phyloP scores from a whole-genome alignment of 35 echinoderm and acorn worm species.

The Apostichopus parvimensis region DNA sequence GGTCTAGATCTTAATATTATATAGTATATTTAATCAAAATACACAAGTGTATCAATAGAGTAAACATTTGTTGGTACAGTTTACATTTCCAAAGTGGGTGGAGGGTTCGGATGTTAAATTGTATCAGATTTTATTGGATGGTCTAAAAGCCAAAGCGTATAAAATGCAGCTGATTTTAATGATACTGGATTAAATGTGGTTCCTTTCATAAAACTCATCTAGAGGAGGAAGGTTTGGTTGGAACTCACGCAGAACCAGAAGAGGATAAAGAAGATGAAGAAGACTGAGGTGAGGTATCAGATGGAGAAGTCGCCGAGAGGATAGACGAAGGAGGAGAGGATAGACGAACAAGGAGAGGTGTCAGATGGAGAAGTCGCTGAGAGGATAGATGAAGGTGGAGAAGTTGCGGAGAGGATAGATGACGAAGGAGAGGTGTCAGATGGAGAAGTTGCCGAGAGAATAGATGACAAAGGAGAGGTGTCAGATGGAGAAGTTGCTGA shows the following conservation, averaged over 20 bases:
- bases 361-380: background rate
- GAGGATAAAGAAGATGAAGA: slow-evolving; percentile 18
- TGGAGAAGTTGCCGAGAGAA: background rate
- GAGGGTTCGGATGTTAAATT: too few species aligned
- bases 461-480: background rate
- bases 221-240: slow-evolving; percentile 18
- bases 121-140: too few species aligned
- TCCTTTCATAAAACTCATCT: background rate
- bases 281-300: background rate
- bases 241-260: background rate
- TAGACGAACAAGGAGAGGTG: slow-evolving; percentile 36
- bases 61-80: too few species aligned
- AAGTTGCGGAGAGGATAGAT: too few species aligned
- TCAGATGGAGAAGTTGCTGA: slow-evolving; percentile 26
- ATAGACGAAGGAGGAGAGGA: background rate
- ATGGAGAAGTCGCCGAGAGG: too few species aligned
- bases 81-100: too few species aligned
- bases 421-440: background rate
- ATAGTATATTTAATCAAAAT: too few species aligned
- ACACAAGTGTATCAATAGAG: too few species aligned
- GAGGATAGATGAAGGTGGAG: background rate
- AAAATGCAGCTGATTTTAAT: too few species aligned
- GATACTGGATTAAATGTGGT: too few species aligned
- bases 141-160: too few species aligned
- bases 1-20: too few species aligned